phyloP scores from a whole-genome alignment of 1,140 invertebrate species.

The Cyphomyrmex costatus region DNA sequence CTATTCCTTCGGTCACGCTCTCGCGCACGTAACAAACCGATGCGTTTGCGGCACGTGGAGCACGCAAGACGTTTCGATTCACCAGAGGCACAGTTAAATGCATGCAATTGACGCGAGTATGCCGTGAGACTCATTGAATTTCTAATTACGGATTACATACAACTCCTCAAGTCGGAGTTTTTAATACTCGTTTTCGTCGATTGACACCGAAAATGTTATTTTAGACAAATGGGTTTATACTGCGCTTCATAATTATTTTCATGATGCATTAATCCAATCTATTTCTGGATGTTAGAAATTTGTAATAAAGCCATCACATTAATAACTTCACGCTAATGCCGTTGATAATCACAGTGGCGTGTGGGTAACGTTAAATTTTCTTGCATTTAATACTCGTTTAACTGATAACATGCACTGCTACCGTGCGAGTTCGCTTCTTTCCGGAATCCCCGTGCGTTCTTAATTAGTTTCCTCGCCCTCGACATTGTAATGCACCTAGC shows the following conservation, averaged over 20 bases:
- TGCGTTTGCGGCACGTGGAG: slow-evolving; percentile 62
- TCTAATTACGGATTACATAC: background rate
- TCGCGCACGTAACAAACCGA: slow-evolving; percentile 62
- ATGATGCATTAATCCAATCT: slow-evolving; percentile 3
- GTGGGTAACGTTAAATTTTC: slow-evolving; percentile 22
- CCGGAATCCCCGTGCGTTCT: slow-evolving; percentile 65
- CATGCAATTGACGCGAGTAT: slow-evolving; percentile 4
- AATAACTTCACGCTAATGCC: slow-evolving; percentile 67
- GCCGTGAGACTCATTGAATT: slow-evolving; percentile 4
- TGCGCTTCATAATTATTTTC: slow-evolving; percentile 34
- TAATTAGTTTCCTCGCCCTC: slow-evolving; percentile 74
- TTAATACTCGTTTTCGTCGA: background rate
- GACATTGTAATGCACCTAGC: slow-evolving; percentile 70
- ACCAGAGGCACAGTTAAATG: slow-evolving; percentile 2
- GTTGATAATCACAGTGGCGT: slow-evolving; percentile 25
- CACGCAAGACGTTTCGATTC: slow-evolving; percentile 64
- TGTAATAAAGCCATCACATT: slow-evolving; percentile 55
- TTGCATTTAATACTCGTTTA: slow-evolving; percentile 41
- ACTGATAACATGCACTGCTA: slow-evolving; percentile 45
- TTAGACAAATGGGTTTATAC: no score
- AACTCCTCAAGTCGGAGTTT: background rate
- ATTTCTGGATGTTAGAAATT: slow-evolving; percentile 15
- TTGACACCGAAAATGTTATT: background rate
- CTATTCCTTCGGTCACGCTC: slow-evolving; percentile 69
- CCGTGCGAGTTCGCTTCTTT: slow-evolving; percentile 50